phyloP scores from a whole-genome alignment of 2,113 vertebrate species.

The Muscicapa adusta region DNA sequence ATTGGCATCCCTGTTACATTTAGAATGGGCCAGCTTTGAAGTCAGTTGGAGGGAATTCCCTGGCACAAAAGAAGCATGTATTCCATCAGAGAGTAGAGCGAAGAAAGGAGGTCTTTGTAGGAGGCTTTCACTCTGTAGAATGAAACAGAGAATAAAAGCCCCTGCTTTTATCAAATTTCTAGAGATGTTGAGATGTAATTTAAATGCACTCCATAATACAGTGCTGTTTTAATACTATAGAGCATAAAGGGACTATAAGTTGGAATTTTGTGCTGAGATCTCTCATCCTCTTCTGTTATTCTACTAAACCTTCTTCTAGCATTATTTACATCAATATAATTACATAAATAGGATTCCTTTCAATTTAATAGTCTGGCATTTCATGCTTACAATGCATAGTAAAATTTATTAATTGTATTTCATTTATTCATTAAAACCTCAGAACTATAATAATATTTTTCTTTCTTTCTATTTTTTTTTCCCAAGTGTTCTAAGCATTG shows the following conservation, averaged over 20 bases:
- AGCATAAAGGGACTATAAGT: neutral
- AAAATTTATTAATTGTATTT: neutral
- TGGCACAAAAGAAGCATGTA: neutral
- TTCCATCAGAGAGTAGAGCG: rapidly evolving
- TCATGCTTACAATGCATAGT: rapidly evolving
- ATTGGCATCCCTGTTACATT: neutral
- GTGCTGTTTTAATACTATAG: neutral
- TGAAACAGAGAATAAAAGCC: neutral
- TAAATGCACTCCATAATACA: neutral
- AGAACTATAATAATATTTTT: neutral
- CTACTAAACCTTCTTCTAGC: neutral
- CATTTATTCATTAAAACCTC: neutral
- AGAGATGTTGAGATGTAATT: neutral
- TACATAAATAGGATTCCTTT: neutral
- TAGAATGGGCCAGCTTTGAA: neutral
- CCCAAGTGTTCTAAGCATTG: neutral
- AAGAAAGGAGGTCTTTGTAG: neutral
- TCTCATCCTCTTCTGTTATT: neutral
- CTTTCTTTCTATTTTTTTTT: neutral
- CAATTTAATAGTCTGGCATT: neutral
- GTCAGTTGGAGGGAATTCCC: neutral
- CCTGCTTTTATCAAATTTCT: neutral
- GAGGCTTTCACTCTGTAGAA: neutral
- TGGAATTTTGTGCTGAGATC: neutral
- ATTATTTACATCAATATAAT: neutral